Evolutionary conservation across 2,113 vertebrate species (phyloP).

Genomic region (Cyanoramphus novaezelandiae): DNA sequence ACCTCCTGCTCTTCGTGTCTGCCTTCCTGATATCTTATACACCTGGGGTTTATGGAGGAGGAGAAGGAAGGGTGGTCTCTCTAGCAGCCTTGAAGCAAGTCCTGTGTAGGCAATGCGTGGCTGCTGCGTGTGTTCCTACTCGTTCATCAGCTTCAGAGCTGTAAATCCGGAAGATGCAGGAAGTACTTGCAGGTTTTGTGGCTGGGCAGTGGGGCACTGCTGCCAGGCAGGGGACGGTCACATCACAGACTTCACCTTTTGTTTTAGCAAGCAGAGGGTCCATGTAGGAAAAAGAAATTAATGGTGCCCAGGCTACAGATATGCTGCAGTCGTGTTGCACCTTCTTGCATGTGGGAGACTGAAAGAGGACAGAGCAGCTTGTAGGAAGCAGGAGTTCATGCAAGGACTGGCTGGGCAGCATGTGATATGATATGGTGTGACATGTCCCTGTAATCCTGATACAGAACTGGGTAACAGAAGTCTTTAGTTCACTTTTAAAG

Average conservation of each 20-base stretch:
- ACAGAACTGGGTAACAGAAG: not conserved
- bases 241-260: accelerated
- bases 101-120: accelerated
- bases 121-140: accelerated
- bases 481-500: not conserved
- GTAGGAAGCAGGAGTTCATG: not conserved
- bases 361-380: not conserved
- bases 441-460: not conserved
- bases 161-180: not conserved
- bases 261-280: not conserved
- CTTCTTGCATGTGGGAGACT: accelerated
- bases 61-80: not conserved
- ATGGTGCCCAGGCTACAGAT: not conserved
- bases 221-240: not conserved
- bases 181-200: not conserved
- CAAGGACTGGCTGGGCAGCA: not conserved
- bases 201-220: not conserved
- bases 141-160: not conserved
- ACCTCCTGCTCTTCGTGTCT: not conserved
- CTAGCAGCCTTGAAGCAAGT: not conserved
- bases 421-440: not conserved
- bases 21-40: not conserved
- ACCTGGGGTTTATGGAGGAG: not conserved
- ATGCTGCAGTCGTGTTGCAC: accelerated
- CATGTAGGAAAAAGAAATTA: not conserved